Percentiles rank a stretch among this genome's conserved stretches.
These are phyloP conservation scores for Herpetotheres cachinnans DNA, from an alignment of 2,113 vertebrate genomes.

Conservation along the genomic window DNA sequence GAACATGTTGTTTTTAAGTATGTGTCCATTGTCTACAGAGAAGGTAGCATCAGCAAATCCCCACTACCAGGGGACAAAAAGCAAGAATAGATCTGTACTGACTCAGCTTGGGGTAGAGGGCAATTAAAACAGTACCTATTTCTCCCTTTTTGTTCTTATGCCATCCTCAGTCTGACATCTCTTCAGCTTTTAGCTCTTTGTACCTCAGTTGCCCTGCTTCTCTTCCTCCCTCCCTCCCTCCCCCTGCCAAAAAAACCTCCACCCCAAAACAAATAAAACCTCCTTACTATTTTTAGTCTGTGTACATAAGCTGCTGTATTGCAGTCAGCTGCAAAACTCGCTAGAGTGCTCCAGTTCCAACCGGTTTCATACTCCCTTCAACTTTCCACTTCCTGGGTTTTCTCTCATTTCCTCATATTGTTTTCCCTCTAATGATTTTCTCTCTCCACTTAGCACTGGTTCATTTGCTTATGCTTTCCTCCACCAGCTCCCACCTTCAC, in stretches of 20 bases:
- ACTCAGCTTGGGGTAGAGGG: background rate
- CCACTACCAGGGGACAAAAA: background rate
- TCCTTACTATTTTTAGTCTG: background rate
- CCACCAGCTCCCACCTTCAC: background rate
- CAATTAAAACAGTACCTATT: background rate
- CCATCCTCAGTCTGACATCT: background rate
- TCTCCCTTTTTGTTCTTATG: background rate
- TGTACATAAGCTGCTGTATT: background rate
- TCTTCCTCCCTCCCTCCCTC: background rate
- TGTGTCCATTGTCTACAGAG: background rate
- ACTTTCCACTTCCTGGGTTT: background rate
- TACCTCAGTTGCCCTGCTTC: background rate
- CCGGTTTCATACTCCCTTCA: background rate
- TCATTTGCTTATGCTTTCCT: background rate
- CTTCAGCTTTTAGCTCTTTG: background rate
- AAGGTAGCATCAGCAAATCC: background rate
- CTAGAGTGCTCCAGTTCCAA: background rate
- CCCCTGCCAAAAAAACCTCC: background rate
- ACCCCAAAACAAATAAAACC: background rate
- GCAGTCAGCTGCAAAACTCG: background rate
- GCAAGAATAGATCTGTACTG: background rate
- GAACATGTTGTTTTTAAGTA: background rate
- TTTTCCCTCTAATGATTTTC: background rate
- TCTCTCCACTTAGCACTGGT: background rate
- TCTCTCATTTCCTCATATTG: slow-evolving; percentile 1